Evolutionary conservation across 2,797 vertebrate genomes (phyloP).

Genomic region (Macropus fuliginosus): DNA sequence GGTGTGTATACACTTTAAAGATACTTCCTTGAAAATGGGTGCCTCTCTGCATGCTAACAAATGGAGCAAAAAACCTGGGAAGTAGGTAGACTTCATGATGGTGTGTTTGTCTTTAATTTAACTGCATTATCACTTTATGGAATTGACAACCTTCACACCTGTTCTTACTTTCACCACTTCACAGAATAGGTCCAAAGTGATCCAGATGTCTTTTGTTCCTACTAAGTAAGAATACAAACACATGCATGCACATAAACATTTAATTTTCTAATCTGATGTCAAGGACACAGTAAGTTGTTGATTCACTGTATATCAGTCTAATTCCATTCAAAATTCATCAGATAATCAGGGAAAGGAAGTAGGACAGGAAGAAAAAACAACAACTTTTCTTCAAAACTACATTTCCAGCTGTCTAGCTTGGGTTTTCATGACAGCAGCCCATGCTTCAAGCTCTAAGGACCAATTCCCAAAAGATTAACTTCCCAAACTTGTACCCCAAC

Average conservation of each 20-base stretch:
- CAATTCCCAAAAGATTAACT: neutral
- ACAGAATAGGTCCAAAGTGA: neutral
- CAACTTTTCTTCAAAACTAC: neutral
- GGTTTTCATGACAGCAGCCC: neutral
- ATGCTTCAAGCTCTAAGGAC: neutral
- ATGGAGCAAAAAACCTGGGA: neutral
- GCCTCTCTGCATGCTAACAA: slow-evolving; percentile 13
- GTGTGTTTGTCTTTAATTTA: neutral
- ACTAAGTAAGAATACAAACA: neutral
- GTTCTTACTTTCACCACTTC: neutral
- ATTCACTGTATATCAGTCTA: slow-evolving; percentile 23
- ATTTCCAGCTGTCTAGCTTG: neutral
- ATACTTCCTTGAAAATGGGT: neutral
- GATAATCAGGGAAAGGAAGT: slow-evolving; percentile 19
- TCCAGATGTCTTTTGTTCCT: neutral
- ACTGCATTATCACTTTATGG: neutral
- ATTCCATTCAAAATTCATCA: slow-evolving; percentile 42
- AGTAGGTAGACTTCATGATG: neutral
- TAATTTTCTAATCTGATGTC: neutral
- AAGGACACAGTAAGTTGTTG: neutral
- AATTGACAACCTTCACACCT: neutral
- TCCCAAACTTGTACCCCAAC: neutral
- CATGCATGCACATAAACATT: neutral
- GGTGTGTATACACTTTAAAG: neutral
- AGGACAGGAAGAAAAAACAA: slow-evolving; percentile 11